These are phyloP conservation scores for Ischnus inquisitorius DNA, from an alignment of 2,888 invertebrate genomes.

Conservation along the genomic window DNA sequence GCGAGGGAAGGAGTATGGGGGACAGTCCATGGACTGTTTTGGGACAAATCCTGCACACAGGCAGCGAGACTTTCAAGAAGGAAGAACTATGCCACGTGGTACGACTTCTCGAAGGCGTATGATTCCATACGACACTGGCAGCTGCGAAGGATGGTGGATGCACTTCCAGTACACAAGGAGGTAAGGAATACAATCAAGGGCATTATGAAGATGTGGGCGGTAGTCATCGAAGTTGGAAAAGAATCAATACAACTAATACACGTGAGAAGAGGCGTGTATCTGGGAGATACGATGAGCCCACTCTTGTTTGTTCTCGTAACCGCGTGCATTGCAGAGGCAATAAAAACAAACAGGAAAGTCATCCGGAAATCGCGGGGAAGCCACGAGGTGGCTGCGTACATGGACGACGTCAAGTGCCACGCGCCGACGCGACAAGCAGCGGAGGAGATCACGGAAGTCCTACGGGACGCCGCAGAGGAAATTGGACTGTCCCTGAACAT, in stretches of 20 bases:
- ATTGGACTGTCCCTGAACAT: conserved; percentile 15
- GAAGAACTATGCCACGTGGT: conserved; percentile 69
- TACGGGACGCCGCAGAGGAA: conserved; percentile 30
- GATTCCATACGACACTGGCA: conserved; percentile 56
- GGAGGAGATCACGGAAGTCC: neutral
- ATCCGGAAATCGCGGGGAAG: conserved; percentile 22
- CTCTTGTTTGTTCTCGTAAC: conserved; percentile 58
- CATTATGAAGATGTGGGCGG: conserved; percentile 38
- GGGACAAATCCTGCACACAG: conserved; percentile 69
- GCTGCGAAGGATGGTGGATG: conserved; percentile 34
- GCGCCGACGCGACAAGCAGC: conserved; percentile 24
- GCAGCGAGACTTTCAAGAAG: conserved; percentile 56
- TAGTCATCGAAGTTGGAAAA: conserved; percentile 27
- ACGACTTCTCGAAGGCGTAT: conserved; percentile 61
- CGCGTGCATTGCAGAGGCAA: conserved; percentile 4
- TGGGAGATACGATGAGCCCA: conserved; percentile 61
- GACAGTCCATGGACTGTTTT: neutral
- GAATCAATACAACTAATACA: conserved; percentile 9
- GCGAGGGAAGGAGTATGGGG: conserved; percentile 24
- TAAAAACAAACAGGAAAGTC: conserved; percentile 6
- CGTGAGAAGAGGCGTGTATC: conserved; percentile 47
- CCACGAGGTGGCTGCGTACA: conserved; percentile 43
- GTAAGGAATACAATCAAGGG: conserved; percentile 1
- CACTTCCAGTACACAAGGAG: conserved; percentile 14
- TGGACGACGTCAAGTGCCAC: conserved; percentile 67